Conservation (phyloP, 2,113 vertebrate genomes). For the Pelodiscus sinensis region DNA sequence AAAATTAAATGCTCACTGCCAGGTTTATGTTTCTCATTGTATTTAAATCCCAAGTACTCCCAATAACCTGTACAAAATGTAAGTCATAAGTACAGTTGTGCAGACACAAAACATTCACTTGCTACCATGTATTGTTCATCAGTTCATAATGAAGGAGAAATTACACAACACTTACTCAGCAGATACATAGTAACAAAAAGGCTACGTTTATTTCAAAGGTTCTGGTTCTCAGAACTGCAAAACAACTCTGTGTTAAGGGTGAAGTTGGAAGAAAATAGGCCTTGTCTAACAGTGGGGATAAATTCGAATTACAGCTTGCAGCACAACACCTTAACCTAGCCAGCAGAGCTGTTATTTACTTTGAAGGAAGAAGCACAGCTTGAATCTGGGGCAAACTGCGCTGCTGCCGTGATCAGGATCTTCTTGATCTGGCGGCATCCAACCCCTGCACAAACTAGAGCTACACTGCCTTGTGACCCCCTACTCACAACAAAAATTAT, state of each 20-base stretch:
- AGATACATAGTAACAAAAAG: not conserved
- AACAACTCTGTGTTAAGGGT: not conserved
- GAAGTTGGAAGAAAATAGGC: not conserved
- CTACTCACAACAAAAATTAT: too few relatives aligned
- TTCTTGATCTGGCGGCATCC: not conserved
- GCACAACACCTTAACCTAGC: not conserved
- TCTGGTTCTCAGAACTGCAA: not conserved
- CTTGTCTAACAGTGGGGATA: not conserved
- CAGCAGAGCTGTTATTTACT: not conserved
- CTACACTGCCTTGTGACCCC: too few relatives aligned
- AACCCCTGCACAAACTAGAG: not conserved
- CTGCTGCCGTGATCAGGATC: not conserved
- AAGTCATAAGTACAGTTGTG: not conserved
- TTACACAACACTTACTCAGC: not conserved
- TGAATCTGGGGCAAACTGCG: not conserved
- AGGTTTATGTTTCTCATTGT: not conserved
- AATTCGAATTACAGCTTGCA: not conserved
- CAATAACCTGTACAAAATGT: not conserved
- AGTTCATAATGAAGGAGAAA: not conserved
- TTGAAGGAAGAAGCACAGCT: not conserved
- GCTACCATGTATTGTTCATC: slow-evolving; percentile 14
- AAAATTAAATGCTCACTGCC: not conserved
- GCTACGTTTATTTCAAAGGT: not conserved
- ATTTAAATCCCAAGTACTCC: not conserved
- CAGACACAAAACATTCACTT: not conserved